Conservation (phyloP, 2,113 vertebrate genomes). For the Rallus limicola region DNA sequence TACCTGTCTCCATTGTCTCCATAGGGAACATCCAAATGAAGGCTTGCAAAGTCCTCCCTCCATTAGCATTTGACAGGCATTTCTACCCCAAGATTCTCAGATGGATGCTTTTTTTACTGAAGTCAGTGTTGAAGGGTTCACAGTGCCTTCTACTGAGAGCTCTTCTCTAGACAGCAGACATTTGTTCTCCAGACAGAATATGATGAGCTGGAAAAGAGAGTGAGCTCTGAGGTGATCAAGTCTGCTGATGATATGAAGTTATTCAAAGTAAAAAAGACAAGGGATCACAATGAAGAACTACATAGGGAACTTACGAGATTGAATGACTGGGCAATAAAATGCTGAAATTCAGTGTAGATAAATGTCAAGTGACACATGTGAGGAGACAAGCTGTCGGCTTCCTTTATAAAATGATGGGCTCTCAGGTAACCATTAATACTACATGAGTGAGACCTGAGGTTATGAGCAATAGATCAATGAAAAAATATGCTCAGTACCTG, state of each 20-base stretch:
- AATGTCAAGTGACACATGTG: background rate
- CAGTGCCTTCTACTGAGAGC: background rate
- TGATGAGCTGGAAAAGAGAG: background rate
- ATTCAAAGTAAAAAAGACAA: background rate
- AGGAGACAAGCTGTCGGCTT: background rate
- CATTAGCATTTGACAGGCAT: background rate
- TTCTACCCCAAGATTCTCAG: background rate
- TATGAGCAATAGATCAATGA: background rate
- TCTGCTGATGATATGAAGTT: background rate
- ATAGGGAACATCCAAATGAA: background rate
- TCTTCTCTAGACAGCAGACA: background rate
- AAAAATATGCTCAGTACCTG: background rate
- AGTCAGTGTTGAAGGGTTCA: background rate
- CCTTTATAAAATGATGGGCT: background rate
- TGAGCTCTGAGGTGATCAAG: background rate
- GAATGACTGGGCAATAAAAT: conserved; percentile 1
- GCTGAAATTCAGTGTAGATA: background rate
- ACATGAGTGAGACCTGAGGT: background rate
- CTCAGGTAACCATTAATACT: background rate
- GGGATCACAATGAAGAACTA: background rate
- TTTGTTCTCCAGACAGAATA: background rate
- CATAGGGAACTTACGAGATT: background rate
- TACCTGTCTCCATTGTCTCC: background rate
- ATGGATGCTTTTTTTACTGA: background rate
- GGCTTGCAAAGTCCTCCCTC: background rate